Base-by-base conservation (phyloP, 2,113 vertebrate species). In the Anhinga rufa region DNA sequence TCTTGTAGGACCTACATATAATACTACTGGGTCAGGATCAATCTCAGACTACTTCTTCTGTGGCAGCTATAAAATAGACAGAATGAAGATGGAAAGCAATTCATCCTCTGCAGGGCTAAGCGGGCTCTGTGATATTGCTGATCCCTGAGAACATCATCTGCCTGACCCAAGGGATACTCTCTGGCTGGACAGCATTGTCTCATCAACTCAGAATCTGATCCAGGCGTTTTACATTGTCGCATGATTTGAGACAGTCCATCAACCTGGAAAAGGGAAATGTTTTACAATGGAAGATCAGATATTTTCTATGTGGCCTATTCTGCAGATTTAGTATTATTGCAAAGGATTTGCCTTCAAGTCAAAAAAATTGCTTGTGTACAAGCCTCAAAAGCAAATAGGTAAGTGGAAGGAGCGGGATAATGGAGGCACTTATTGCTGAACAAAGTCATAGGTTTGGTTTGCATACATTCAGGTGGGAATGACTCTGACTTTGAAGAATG, bases 41-140 rank as follows among this genome's bases (percentile, higher is more conserved):
- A 77, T 93, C 86, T 95, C 51, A 60, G 84, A 17, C 71, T 78
- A 19, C 62, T 92, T 69, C 66, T 86, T 69, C 89, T 77, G 65
- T 54, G 58, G 89, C 66, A 97, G 88, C 93, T 62, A 80, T 96
- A 95, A 96, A 95, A 83, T 7, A 93, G 78, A 91, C 65, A 93
- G 44, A n/a, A 69, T 17, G 84, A 82, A 92, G 66, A 96, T 79
- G 64, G 81, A 95, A 97, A 97, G 84, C 74, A 54, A 5, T 93
- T 85, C 89, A 94, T 58, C 58, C 81, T 91, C 74, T 58, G 66
- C 62, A 77, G 91, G 75, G 48, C 72, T 80, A n/a, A 87, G 84
- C 10, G 4, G 80, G 71, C 92, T 91, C 74, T 1, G 32, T 65
- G 54, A 66, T 68, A 82, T 57, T 85, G 72, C 89, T 77, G 86